phyloP scores from a whole-genome alignment of 2,888 invertebrate species.

The Subacronicta megacephala region DNA sequence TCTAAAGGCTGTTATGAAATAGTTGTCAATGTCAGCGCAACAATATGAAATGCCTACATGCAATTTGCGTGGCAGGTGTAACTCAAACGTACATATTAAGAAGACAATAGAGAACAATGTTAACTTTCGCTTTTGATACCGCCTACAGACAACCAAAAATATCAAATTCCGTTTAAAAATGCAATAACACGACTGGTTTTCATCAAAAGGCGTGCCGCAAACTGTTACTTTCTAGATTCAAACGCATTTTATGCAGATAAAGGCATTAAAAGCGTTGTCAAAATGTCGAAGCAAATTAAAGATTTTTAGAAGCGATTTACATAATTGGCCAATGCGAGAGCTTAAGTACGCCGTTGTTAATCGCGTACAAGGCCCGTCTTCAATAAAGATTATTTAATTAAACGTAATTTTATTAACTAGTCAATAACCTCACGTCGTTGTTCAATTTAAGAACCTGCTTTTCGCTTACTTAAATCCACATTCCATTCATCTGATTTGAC shows the following conservation, averaged over 20 bases:
- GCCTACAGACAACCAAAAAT: slow-evolving; percentile 54
- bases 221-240: slow-evolving; percentile 69
- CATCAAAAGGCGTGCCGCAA: slow-evolving; percentile 45
- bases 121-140: slow-evolving; percentile 75
- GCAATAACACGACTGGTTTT: slow-evolving; percentile 38
- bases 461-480: slow-evolving; percentile 29
- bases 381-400: slow-evolving; percentile 69
- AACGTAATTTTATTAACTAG: slow-evolving; percentile 55
- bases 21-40: slow-evolving; percentile 74
- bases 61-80: slow-evolving; percentile 72
- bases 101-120: slow-evolving; percentile 46
- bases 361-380: slow-evolving; percentile 73
- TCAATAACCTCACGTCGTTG: slow-evolving; percentile 12
- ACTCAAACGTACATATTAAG: slow-evolving; percentile 48
- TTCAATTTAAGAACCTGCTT: slow-evolving; percentile 37
- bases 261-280: slow-evolving; percentile 49
- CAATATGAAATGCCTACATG: slow-evolving; percentile 64
- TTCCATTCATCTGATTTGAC: slow-evolving; percentile 31
- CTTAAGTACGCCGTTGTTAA: slow-evolving; percentile 73
- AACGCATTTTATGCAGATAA: slow-evolving; percentile 52
- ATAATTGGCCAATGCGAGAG: slow-evolving; percentile 79
- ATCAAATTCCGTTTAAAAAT: slow-evolving; percentile 44
- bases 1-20: slow-evolving; percentile 72
- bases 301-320: slow-evolving; percentile 72
- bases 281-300: slow-evolving; percentile 67